These are phyloP conservation scores for Riparia riparia DNA, from an alignment of 2,113 vertebrate species.

Conservation along the genomic window DNA sequence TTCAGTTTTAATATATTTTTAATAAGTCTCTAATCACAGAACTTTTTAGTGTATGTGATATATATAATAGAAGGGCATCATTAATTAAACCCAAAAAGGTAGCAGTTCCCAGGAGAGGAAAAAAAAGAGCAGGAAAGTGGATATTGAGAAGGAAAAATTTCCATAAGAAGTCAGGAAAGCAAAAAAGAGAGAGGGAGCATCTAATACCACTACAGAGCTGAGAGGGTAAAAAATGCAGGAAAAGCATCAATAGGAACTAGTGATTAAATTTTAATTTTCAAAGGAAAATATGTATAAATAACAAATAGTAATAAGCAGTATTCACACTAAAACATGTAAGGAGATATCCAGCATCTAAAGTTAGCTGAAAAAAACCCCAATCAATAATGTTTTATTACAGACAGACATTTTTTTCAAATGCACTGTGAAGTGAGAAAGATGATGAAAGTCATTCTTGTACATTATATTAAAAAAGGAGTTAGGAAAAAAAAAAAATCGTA, in stretches of 20 bases:
- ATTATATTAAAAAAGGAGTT: neutral
- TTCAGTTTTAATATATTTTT: neutral
- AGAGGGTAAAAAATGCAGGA: conserved; percentile 2
- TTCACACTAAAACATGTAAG: neutral
- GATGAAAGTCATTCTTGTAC: neutral
- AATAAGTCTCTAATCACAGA: neutral
- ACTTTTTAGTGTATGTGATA: neutral
- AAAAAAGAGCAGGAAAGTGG: neutral
- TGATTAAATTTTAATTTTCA: conserved; percentile 25
- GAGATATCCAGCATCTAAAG: neutral
- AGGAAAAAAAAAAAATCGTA: neutral
- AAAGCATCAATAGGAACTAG: neutral
- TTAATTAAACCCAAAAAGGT: neutral
- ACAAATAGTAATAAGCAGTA: neutral
- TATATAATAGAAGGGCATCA: neutral
- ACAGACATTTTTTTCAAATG: neutral
- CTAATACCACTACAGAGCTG: neutral
- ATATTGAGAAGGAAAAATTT: neutral
- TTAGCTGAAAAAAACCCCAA: neutral
- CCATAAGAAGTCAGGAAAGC: neutral
- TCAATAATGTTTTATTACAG: neutral
- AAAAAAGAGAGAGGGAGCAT: neutral
- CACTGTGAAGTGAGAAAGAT: neutral
- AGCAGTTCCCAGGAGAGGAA: neutral
- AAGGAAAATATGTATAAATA: neutral